Evolutionary conservation across 2,888 invertebrate species (phyloP).

Genomic region (Drosophila multiciliata): DNA sequence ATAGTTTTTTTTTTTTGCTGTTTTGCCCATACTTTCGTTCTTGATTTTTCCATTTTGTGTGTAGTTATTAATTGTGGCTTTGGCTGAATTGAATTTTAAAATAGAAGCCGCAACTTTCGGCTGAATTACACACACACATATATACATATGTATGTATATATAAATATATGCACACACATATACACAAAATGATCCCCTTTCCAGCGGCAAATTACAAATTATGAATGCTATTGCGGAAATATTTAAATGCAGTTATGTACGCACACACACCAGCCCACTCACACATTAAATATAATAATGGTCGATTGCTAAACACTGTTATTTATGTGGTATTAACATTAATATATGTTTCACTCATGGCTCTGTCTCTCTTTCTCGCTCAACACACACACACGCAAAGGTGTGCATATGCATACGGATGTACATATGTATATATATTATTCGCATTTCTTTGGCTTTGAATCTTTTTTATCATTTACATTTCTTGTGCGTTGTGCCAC

Average conservation of each 20-base stretch:
- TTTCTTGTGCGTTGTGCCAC: constrained; percentile 59
- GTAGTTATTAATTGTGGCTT: not conserved
- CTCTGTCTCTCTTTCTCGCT: constrained; percentile 36
- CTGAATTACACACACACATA: not conserved
- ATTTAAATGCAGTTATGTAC: constrained; percentile 59
- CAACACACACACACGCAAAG: constrained; percentile 31
- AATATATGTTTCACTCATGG: constrained; percentile 58
- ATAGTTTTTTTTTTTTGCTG: constrained; percentile 34
- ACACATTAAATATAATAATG: constrained; percentile 26
- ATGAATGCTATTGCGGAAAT: constrained; percentile 64
- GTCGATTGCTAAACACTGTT: constrained; percentile 55
- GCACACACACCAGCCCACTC: not conserved
- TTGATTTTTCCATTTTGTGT: constrained; percentile 11
- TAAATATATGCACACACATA: constrained; percentile 29
- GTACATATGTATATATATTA: constrained; percentile 45
- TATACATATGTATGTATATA: constrained; percentile 12
- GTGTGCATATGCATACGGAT: constrained; percentile 45
- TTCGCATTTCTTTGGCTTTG: constrained; percentile 70
- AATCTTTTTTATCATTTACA: constrained; percentile 65
- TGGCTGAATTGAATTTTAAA: constrained; percentile 17
- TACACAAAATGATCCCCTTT: constrained; percentile 56
- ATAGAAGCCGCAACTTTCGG: constrained; percentile 37
- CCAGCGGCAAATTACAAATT: constrained; percentile 59
- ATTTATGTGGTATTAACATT: constrained; percentile 57
- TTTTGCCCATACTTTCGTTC: constrained; percentile 35